Conservation (phyloP, 92 coral and sea anemone genomes). For the Palythoa grandiflora region DNA sequence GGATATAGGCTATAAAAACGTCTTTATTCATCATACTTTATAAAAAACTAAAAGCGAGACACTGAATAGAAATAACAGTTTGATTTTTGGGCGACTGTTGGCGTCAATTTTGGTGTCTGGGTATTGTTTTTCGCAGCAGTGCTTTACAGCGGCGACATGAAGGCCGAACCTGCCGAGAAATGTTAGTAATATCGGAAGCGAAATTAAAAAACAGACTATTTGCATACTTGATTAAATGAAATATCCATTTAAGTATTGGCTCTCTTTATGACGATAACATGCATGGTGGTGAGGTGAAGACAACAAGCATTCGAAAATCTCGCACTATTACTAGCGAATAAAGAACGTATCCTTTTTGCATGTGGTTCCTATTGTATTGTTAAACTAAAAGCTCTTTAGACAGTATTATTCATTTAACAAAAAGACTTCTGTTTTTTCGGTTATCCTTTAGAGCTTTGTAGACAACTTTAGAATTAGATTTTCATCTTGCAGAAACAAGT, state of each 20-base stretch:
- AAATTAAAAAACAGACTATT: constrained; percentile 28
- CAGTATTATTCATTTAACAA: too few relatives aligned
- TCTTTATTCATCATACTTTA: neutral
- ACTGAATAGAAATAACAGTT: neutral
- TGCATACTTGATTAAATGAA: constrained; percentile 31
- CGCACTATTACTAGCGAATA: neutral
- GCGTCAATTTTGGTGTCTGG: constrained; percentile 22
- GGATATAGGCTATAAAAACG: neutral
- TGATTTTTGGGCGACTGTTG: constrained; percentile 11
- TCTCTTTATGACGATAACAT: neutral
- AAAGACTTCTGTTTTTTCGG: neutral
- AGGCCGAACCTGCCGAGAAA: constrained; percentile 33
- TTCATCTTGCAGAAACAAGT: neutral
- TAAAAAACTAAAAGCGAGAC: neutral
- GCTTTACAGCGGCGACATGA: constrained; percentile 21
- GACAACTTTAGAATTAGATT: neutral
- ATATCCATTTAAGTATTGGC: neutral
- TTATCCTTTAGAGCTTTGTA: neutral
- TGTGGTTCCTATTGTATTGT: neutral
- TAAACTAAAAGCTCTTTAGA: neutral
- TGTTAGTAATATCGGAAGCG: constrained; percentile 38
- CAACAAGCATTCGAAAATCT: neutral
- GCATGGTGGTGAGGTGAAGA: neutral
- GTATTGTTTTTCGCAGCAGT: constrained; percentile 44
- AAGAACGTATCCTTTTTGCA: neutral